A percentile compares a stretch with the other conserved stretches of the same genome.
Conservation (phyloP, 2,888 invertebrate species). For the Drosophila rubida region DNA sequence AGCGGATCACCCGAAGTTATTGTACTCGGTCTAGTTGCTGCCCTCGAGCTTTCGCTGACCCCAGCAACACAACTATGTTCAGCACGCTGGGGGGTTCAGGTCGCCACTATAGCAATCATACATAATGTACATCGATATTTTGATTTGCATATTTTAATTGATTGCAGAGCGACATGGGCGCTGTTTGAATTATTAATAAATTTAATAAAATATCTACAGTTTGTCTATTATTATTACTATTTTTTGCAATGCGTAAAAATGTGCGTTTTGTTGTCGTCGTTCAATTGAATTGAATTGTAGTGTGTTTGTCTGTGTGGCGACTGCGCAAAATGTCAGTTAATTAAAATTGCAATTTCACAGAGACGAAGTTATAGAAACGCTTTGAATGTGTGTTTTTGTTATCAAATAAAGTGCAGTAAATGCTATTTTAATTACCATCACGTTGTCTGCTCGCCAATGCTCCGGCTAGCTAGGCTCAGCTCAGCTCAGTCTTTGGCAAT, state of each 20-base stretch:
- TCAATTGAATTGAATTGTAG: conserved; percentile 53
- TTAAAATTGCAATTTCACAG: conserved; percentile 45
- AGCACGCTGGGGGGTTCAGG: conserved; percentile 21
- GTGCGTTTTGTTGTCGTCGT: conserved; percentile 21
- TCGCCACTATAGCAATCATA: not conserved
- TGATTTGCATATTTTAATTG: conserved; percentile 25
- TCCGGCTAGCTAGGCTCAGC: conserved; percentile 18
- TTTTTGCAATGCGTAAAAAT: conserved; percentile 18
- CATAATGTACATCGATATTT: not conserved
- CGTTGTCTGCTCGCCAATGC: conserved; percentile 19
- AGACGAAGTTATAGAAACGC: conserved; percentile 7
- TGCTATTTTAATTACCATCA: conserved; percentile 62
- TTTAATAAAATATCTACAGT: conserved; percentile 33
- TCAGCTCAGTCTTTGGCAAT: conserved; percentile 4
- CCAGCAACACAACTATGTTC: conserved; percentile 23
- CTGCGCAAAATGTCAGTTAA: conserved; percentile 48
- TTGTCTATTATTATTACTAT: conserved; percentile 15
- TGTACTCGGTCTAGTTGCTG: not conserved
- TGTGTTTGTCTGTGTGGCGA: conserved; percentile 38
- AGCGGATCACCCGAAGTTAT: conserved; percentile 38
- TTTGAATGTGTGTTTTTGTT: conserved; percentile 32
- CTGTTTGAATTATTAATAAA: conserved; percentile 50
- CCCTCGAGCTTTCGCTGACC: conserved; percentile 60
- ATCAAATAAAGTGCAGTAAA: conserved; percentile 62
- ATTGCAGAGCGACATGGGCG: conserved; percentile 6